A percentile compares a stretch with the other conserved stretches of the same genome.
These are phyloP conservation scores for Thunnus thynnus DNA, from an alignment of 2,113 vertebrate species.

Conservation along the genomic window DNA sequence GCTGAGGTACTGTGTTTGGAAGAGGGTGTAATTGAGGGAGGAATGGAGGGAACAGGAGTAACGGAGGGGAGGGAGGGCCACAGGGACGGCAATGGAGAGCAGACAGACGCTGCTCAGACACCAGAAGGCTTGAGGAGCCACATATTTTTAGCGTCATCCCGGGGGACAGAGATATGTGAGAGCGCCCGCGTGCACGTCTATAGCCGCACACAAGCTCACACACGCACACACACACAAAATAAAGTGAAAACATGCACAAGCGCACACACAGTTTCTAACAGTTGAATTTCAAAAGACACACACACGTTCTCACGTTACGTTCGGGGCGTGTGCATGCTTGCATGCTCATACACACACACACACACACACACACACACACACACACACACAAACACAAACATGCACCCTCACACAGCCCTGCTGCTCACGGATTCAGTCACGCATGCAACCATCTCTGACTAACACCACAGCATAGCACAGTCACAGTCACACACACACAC, in stretches of 20 bases:
- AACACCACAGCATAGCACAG: slow-evolving; percentile 41
- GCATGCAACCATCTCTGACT: slow-evolving; percentile 74
- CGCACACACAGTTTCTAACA: slow-evolving; percentile 58
- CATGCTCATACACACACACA: slow-evolving; percentile 40
- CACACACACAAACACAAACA: slow-evolving; percentile 51
- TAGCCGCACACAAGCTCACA: slow-evolving; percentile 51
- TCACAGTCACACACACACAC: slow-evolving; percentile 14
- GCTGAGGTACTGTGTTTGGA: slow-evolving; percentile 71
- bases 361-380: slow-evolving; percentile 37
- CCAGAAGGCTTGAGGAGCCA: slow-evolving; percentile 89
- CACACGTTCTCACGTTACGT: slow-evolving; percentile 65
- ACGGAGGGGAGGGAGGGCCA: slow-evolving; percentile 77
- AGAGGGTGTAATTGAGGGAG: slow-evolving; percentile 83
- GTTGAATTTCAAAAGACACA: slow-evolving; percentile 65
- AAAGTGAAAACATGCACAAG: slow-evolving; percentile 61
- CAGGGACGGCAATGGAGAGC: slow-evolving; percentile 84
- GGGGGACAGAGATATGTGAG: slow-evolving; percentile 87
- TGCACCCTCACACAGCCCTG: slow-evolving; percentile 34
- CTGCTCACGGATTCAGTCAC: slow-evolving; percentile 75
- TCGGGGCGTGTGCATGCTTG: slow-evolving; percentile 56
- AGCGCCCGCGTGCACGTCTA: slow-evolving; percentile 63
- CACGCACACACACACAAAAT: slow-evolving; percentile 50
- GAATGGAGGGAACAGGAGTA: slow-evolving; percentile 80
- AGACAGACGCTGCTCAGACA: slow-evolving; percentile 87
- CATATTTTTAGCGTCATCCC: slow-evolving; percentile 89